Evolutionary conservation across 2,888 invertebrate genomes (phyloP), one percentile per base, ranked within the genome.

Genomic region (Drosophila ezoana): DNA sequence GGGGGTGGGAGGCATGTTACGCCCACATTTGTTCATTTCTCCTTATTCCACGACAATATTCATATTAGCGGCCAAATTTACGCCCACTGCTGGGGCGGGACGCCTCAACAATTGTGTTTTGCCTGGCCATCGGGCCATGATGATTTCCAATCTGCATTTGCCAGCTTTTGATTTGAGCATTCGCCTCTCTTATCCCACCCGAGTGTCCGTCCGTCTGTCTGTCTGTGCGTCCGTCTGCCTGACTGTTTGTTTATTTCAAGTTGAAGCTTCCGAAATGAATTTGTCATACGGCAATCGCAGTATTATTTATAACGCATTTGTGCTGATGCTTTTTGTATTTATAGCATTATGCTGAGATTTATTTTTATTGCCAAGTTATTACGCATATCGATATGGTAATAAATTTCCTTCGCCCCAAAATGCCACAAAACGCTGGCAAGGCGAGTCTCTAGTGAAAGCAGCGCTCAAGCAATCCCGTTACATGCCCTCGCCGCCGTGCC

Each of bases 281-380:
- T 85, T 85, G 81, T 76, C 75, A 76, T 76, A 76, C 68, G 75
- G 71, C 82, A 83, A 82, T 82, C 81, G 79, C 62, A 76, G 72
- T 85, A 84, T 84, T 84, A 84, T 84, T 84, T 85, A 85, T 84
- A 82, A 85, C 79, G 79, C 79, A 86, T 86, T 85, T 84, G 80
- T 72, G 78, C 84, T 83, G 81, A 80, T 79, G 79, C 65, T 77
- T 83, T 79, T 85, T 85, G 84, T 87, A 87, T 87, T 87, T 87
- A 87, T 87, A 73, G 81, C 85, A 75, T 87, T 79, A 79, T 75
- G 65, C 75, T 71, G 81, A 85, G 87, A 87, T 88, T 87, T 88
- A 87, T 87, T 88, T 87, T 87, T 87, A 87, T 87, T 80, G 88
- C 85, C 88, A 78, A 85, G 85, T 87, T 88, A 88, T 88, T 88